Conservation (phyloP, 1,140 invertebrate species). For the Bacillus rossius region DNA sequence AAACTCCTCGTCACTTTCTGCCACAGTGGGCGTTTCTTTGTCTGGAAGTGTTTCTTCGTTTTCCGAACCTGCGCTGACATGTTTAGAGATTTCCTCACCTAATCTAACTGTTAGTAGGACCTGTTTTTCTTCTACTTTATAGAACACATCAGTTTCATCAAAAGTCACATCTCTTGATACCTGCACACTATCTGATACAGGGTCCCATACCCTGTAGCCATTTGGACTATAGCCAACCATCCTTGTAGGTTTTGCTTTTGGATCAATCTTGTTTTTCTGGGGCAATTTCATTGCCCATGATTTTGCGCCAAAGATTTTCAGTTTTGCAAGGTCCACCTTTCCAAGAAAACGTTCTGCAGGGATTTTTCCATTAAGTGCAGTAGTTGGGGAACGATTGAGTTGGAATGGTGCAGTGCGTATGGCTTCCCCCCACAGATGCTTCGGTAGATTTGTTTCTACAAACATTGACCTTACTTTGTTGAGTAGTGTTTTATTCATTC, state of each 20-base stretch:
- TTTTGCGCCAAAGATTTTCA: constrained; percentile 21
- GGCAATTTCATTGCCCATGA: neutral
- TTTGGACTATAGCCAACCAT: neutral
- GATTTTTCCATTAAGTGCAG: constrained; percentile 23
- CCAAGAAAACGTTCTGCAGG: constrained; percentile 31
- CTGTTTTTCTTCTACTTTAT: no score
- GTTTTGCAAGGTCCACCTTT: constrained; percentile 20
- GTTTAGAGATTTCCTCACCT: no score
- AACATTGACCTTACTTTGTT: constrained; percentile 31
- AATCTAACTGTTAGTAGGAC: no score
- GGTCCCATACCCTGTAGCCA: no score
- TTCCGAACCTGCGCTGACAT: no score
- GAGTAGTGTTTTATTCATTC: constrained; percentile 37
- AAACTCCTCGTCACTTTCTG: no score
- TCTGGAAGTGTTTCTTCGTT: no score
- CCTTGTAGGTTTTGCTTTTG: constrained; percentile 22
- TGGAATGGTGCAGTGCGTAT: constrained; percentile 33
- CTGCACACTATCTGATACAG: no score
- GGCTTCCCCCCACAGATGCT: constrained; percentile 34
- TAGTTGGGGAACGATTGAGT: constrained; percentile 33
- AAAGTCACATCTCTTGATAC: no score
- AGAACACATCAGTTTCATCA: no score
- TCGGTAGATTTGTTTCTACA: constrained; percentile 17
- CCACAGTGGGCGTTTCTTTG: no score
- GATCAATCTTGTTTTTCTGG: constrained; percentile 11